These are phyloP conservation scores for Tigriopus californicus DNA, from an alignment of 2,888 invertebrate species.

Conservation along the genomic window DNA sequence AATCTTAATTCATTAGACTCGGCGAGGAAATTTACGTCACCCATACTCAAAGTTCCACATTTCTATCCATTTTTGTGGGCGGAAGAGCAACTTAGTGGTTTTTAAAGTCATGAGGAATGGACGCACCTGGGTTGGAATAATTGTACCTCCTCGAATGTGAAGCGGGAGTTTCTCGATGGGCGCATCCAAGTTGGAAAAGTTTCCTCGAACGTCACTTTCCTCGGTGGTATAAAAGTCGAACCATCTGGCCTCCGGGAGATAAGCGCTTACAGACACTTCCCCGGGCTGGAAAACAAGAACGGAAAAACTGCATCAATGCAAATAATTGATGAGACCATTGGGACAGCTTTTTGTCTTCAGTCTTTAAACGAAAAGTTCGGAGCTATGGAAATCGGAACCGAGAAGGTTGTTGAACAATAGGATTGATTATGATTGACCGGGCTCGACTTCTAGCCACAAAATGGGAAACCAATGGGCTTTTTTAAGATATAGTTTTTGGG, in stretches of 20 bases:
- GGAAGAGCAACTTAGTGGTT: too few species aligned
- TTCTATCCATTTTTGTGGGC: too few species aligned
- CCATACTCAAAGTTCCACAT: too few species aligned
- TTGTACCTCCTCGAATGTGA: constrained; percentile 24
- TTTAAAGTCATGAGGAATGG: too few species aligned
- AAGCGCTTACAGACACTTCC: not conserved
- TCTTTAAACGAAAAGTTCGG: not conserved
- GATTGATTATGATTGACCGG: too few species aligned
- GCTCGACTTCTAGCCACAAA: too few species aligned
- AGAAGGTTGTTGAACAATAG: too few species aligned
- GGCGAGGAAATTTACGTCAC: too few species aligned
- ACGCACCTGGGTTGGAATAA: constrained; percentile 25
- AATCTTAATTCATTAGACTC: too few species aligned
- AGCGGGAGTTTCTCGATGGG: constrained; percentile 24
- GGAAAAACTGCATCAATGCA: not conserved
- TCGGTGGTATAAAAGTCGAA: constrained; percentile 35
- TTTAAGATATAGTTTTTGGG: too few species aligned
- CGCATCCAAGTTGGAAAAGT: constrained; percentile 20
- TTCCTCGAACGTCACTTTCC: constrained; percentile 2
- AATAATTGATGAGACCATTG: not conserved
- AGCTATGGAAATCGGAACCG: too few species aligned
- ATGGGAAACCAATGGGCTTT: too few species aligned
- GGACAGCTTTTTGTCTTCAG: not conserved
- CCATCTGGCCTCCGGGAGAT: constrained; percentile 39
- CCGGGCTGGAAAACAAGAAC: not conserved